Percentiles rank a stretch among this genome's conserved stretches.
phyloP scores from a whole-genome alignment of 1,140 invertebrate genomes.

The Drosophila parabipectinata region DNA sequence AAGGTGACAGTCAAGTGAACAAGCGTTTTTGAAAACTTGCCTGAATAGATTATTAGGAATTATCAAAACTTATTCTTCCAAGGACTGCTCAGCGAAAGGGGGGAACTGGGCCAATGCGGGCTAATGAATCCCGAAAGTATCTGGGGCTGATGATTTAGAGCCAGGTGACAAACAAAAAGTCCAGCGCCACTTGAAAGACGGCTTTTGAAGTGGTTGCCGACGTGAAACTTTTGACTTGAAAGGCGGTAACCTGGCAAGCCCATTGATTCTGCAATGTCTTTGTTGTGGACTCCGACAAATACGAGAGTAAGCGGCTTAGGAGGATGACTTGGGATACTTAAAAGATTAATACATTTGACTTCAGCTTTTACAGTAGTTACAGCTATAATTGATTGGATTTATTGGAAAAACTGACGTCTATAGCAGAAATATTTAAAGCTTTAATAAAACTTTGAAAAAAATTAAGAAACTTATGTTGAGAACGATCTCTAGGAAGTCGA shows the following conservation, averaged over 20 bases:
- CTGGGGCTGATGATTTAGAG: constrained; percentile 19
- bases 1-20: constrained; percentile 62
- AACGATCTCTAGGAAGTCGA: too few relatives aligned
- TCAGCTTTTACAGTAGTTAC: background rate
- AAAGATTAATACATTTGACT: constrained; percentile 63
- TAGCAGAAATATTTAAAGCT: too few relatives aligned
- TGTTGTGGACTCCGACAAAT: constrained; percentile 61
- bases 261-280: constrained; percentile 71
- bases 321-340: constrained; percentile 34
- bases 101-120: constrained; percentile 24
- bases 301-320: constrained; percentile 59
- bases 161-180: constrained; percentile 69
- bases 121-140: constrained; percentile 57
- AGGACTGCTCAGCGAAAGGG: constrained; percentile 38
- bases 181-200: constrained; percentile 58
- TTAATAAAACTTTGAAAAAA: too few relatives aligned
- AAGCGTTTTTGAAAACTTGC: constrained; percentile 76
- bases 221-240: constrained; percentile 56
- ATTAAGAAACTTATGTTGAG: too few relatives aligned
- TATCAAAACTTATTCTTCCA: constrained; percentile 83
- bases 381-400: background rate
- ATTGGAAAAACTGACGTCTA: too few relatives aligned
- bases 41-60: constrained; percentile 83
- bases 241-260: constrained; percentile 37
- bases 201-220: constrained; percentile 71